Percentiles rank a stretch among this genome's conserved stretches.
These are phyloP conservation scores for Centropristis striata DNA, from an alignment of 2,113 vertebrate genomes.

Conservation along the genomic window DNA sequence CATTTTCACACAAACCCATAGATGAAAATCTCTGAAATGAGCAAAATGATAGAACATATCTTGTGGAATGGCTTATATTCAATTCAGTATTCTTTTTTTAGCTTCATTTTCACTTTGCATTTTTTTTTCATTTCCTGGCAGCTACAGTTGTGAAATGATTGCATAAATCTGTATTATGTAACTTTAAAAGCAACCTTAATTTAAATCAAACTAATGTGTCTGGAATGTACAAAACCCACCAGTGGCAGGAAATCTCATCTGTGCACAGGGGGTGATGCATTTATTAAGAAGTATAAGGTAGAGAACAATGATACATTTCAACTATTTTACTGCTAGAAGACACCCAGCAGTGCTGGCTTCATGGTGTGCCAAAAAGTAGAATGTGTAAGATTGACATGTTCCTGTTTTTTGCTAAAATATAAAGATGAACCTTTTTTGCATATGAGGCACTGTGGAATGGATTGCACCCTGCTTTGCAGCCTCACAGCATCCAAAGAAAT, in stretches of 20 bases:
- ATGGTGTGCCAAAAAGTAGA: background rate
- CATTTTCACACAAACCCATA: constrained; percentile 3
- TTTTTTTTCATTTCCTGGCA: constrained; percentile 5
- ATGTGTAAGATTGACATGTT: constrained; percentile 2
- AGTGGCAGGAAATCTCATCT: background rate
- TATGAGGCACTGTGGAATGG: background rate
- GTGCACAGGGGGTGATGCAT: constrained; percentile 1
- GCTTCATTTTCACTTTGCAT: background rate
- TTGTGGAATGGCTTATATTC: background rate
- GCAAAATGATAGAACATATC: background rate
- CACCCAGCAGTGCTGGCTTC: background rate
- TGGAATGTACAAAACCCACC: background rate
- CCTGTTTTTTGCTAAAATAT: background rate
- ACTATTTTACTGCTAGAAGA: background rate
- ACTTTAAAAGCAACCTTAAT: background rate
- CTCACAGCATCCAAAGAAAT: background rate
- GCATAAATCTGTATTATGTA: background rate
- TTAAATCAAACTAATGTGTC: constrained; percentile 6
- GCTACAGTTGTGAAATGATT: constrained; percentile 18
- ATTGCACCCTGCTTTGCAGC: background rate
- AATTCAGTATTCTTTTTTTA: background rate
- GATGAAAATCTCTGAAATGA: background rate
- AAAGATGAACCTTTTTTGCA: background rate
- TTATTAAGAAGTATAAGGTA: background rate
- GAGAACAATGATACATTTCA: background rate